These are phyloP conservation scores for Ptilonorhynchus violaceus DNA, from an alignment of 2,113 vertebrate genomes.

Conservation along the genomic window DNA sequence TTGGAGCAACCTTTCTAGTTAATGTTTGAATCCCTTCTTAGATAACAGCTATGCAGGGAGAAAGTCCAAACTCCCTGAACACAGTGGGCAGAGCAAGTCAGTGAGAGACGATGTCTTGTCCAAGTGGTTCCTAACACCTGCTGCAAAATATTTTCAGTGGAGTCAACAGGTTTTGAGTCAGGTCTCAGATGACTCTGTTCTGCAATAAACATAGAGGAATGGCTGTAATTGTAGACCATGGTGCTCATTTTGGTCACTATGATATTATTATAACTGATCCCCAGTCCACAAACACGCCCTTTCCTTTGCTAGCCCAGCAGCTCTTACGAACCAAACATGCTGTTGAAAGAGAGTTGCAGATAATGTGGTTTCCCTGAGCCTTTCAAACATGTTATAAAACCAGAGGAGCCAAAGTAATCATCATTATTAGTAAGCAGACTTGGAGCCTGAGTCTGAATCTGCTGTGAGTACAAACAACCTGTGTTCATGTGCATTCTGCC, in stretches of 20 bases:
- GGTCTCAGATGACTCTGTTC: not conserved
- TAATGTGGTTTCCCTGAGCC: not conserved
- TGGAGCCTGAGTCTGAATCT: not conserved
- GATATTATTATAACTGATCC: not conserved
- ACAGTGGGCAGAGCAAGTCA: not conserved
- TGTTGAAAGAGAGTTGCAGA: constrained; percentile 7
- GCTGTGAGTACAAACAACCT: not conserved
- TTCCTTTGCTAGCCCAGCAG: not conserved
- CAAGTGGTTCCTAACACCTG: not conserved
- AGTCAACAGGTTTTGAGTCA: not conserved
- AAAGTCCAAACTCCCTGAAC: not conserved
- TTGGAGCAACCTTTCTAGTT: not conserved
- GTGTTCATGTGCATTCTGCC: not conserved
- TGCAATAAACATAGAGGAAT: not conserved
- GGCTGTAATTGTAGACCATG: not conserved
- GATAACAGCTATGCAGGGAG: not conserved
- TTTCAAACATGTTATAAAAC: not conserved
- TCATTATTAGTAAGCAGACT: not conserved
- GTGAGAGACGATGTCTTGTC: not conserved
- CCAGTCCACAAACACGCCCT: not conserved
- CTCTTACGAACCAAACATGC: not conserved
- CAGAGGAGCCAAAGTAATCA: not conserved
- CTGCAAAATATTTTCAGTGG: not conserved
- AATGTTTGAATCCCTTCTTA: not conserved
- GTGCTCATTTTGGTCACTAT: not conserved